These are phyloP conservation scores for Hypselothyrea guttata DNA, from an alignment of 2,888 invertebrate species.

Conservation along the genomic window DNA sequence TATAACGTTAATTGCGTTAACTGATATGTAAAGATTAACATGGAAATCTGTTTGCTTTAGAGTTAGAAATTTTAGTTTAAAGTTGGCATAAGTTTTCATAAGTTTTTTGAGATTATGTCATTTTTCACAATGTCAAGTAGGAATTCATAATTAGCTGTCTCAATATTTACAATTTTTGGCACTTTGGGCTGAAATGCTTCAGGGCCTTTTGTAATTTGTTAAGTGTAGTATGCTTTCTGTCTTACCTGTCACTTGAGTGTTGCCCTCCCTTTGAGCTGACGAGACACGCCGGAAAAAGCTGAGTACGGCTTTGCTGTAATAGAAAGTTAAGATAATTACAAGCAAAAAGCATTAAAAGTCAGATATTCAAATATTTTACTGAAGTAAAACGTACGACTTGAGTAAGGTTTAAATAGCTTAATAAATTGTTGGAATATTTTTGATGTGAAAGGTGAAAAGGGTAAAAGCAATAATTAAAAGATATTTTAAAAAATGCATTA, in stretches of 20 bases:
- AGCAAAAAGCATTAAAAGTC: constrained; percentile 12
- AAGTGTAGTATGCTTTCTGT: constrained; percentile 12
- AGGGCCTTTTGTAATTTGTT: constrained; percentile 12
- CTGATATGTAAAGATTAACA: not conserved
- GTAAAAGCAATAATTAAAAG: too few species aligned
- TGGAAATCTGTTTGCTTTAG: too few species aligned
- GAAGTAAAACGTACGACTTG: not conserved
- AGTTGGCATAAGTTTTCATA: too few species aligned
- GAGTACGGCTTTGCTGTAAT: constrained; percentile 79
- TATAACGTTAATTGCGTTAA: constrained; percentile 2
- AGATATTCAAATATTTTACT: constrained; percentile 7
- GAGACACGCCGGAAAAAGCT: constrained; percentile 80
- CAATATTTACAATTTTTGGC: not conserved
- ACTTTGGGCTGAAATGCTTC: constrained; percentile 12
- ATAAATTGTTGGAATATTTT: too few species aligned
- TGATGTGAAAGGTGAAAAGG: too few species aligned
- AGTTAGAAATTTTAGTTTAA: too few species aligned
- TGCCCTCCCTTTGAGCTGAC: constrained; percentile 77
- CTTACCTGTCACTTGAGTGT: constrained; percentile 82
- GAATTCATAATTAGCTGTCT: too few species aligned
- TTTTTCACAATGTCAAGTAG: too few species aligned
- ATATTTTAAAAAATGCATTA: too few species aligned
- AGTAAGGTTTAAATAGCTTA: too few species aligned
- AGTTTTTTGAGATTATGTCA: too few species aligned
- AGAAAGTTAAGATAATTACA: constrained; percentile 15